Base-by-base conservation (phyloP, 2,888 invertebrate genomes). In the Sesamia inferens region DNA sequence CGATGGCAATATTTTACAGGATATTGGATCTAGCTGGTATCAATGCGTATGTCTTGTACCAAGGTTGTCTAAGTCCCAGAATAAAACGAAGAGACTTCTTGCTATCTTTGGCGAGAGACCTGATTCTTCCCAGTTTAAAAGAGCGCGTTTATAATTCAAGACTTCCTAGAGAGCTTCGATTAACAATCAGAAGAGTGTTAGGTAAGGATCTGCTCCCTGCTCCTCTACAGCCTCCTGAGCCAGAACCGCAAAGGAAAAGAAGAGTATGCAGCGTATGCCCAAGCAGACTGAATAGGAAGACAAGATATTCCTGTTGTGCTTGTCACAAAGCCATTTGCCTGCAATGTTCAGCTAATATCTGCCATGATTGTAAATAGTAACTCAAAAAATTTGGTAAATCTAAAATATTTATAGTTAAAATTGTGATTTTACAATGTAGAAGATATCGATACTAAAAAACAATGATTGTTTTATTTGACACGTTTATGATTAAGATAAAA, bases 81-180 rank as follows among this genome's bases (percentile, higher is more conserved):
- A 42, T 72, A 42, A 72, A n/a, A 72, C 19, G 19, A 11, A 5
- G 0, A 7, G 72, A 58, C 14, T 71, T 71, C 19, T 48, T 71
- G 48, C n/a, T 72, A 48, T 51, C 72, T 58, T 24, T 72, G 5
- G 58, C 72, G 10, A 72, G 58, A 72, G 48, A 71, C 2, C 51
- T 71, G 31, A 58, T 71, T 59, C 73, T 71, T 24, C 58, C 72
- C 13, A 42, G 24, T 71, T 59, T 51, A 8, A 48, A 72, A 51
- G 24, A 58, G 2, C 71, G 58, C 2, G 58, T 71, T 71, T 59
- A 51, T n/a, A 58, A 42, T 24, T 48, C 48, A 1, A 71, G 24
- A 7, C 58, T 71, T 3, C 58, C 71, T 16, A 73, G 24, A 44
- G 71, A 71, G 24, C 71, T 72, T 44, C 59, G 73, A 73, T 51